Evolutionary conservation across 2,113 vertebrate genomes (phyloP).

Genomic region (Nesoenas mayeri): DNA sequence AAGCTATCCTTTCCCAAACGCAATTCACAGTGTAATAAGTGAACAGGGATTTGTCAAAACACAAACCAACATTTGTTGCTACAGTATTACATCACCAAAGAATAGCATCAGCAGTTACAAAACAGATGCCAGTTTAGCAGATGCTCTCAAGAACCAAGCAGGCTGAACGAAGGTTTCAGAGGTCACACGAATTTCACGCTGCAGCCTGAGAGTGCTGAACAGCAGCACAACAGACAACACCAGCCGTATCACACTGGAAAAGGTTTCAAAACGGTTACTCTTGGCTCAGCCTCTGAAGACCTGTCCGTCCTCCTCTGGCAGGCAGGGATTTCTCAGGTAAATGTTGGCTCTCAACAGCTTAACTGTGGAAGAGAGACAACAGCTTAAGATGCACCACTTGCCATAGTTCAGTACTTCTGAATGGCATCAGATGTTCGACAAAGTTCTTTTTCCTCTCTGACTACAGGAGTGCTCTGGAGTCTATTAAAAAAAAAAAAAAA

Average conservation of each 20-base stretch:
- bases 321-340: background rate
- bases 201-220: background rate
- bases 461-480: background rate
- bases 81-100: background rate
- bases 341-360: background rate
- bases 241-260: background rate
- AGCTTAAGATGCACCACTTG: background rate
- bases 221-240: background rate
- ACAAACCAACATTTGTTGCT: background rate
- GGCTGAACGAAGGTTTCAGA: background rate
- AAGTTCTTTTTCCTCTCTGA: background rate
- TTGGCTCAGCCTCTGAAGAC: background rate
- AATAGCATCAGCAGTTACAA: background rate
- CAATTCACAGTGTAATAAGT: background rate
- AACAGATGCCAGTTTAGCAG: background rate
- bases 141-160: background rate
- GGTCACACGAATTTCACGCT: fast-evolving
- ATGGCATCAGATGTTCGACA: fast-evolving
- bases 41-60: background rate
- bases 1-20: background rate
- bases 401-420: background rate
- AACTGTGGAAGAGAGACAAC: background rate
- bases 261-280: background rate
- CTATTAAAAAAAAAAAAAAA: background rate
- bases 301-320: background rate